Evolutionary conservation across 2,113 vertebrate species (phyloP), one percentile per base, ranked within the genome.

Genomic region (Brachirus orientalis): DNA sequence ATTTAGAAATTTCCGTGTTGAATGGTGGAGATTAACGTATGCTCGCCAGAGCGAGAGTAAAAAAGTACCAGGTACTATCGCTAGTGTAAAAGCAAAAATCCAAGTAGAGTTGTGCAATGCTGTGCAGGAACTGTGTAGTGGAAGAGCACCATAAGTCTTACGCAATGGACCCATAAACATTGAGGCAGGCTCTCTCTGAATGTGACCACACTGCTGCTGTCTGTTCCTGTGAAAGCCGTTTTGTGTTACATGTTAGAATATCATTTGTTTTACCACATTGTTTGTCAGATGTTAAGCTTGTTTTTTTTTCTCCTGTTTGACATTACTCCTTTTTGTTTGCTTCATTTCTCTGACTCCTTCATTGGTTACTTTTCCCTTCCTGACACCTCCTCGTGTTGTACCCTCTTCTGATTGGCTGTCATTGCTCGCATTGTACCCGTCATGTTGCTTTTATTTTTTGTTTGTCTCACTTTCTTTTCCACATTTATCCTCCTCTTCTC

Each of bases 301-400:
- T 68, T 62, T 72, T 63, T 66, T 66, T 59, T 64, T 74, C 67
- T 82, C 43, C 57, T 43, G 60, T 78, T 48, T 82, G 77, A 79
- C 80, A 72, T 85, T 74, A 28, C 75, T 79, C 65, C 82, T 84
- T 79, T 80, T 77, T 85, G 70, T 90, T 80, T 79, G 75, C 73
- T 75, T 63, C 28, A 67, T 72, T 65, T 68, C 62, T 53, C 53
- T 36, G 52, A 52, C 36, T 37, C 38, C 63, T n/a, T n/a, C n/a
- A n/a, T n/a, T n/a, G n/a, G n/a, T n/a, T 54, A 7, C 50, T 12
- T 10, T 18, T 7, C 3, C 16, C 28, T 53, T 19, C 20, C 47
- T 41, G 52, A 56, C 28, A 67, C 47, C 28, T 11, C 43, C 16
- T 45, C 10, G 19, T 12, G 28, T 28, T 28, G n/a, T 28, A 28